Percentiles rank a stretch among this genome's conserved stretches.
Conservation (phyloP, 1,140 invertebrate species). For the Bradynema listronoti region DNA sequence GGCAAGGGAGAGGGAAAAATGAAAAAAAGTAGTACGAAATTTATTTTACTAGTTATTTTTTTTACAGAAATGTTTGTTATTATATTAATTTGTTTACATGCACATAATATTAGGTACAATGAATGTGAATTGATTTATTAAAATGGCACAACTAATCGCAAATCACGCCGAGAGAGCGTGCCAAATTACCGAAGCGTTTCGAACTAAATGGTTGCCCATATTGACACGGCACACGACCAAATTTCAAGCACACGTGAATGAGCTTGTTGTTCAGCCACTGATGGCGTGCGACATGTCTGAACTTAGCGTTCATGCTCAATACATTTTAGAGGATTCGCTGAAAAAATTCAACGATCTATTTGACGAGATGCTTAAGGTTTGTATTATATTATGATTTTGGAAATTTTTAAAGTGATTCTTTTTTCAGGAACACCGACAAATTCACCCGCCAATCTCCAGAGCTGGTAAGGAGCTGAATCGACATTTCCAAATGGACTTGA, state of each 20-base stretch:
- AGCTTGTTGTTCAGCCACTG: slow-evolving; percentile 30
- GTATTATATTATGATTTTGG: not conserved
- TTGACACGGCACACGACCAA: slow-evolving; percentile 32
- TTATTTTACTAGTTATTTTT: too few relatives aligned
- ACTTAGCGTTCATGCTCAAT: slow-evolving; percentile 44
- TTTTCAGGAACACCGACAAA: slow-evolving; percentile 66
- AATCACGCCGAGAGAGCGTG: not conserved
- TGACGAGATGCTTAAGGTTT: slow-evolving; percentile 29
- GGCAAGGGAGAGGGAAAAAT: too few relatives aligned
- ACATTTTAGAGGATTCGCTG: slow-evolving; percentile 22
- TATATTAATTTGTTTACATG: too few relatives aligned
- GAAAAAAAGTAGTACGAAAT: too few relatives aligned
- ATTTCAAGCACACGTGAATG: slow-evolving; percentile 22
- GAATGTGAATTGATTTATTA: not conserved
- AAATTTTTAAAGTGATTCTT: slow-evolving; percentile 36
- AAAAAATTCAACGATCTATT: slow-evolving; percentile 31
- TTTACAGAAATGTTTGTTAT: too few relatives aligned
- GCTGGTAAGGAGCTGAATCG: slow-evolving; percentile 37
- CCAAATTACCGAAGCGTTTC: not conserved
- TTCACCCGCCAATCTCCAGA: slow-evolving; percentile 33
- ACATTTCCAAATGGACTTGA: slow-evolving; percentile 38
- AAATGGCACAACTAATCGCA: slow-evolving; percentile 6
- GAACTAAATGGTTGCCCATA: slow-evolving; percentile 27
- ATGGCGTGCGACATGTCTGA: slow-evolving; percentile 16
- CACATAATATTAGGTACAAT: too few relatives aligned